Evolutionary conservation across 2,888 invertebrate species (phyloP), one percentile per base, ranked within the genome.

Genomic region (Stictocephala bisonia): DNA sequence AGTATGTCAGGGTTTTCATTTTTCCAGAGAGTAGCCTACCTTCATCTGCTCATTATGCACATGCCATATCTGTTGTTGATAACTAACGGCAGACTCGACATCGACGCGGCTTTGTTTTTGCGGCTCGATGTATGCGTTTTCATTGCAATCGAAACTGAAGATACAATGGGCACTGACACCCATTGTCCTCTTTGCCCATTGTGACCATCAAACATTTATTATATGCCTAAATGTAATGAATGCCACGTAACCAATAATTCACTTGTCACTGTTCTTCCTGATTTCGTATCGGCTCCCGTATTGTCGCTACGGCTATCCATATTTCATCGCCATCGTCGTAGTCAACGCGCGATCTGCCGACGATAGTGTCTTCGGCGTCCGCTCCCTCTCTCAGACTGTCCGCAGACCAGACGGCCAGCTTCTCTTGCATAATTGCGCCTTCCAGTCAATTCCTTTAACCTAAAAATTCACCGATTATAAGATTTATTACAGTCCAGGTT

Each of bases 11-110:
- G 13, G 20, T 60, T 60, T 60, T 13, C 40, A 40, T 60, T 60
- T 60, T 60, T 40, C 9, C 40, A 35, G 22, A 11, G 60, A 40
- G 18, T 3, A 60, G 40, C 20, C n/a, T n/a, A n/a, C n/a, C 35
- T 60, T 60, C 60, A 60, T 15, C 35, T 1, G 69, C 51, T 69
- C 56, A 70, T 70, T 70, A 70, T 70, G 35, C 56, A 13, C 40
- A 56, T 70, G 50, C 68, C 68, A 68, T 68, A 68, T 68, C 68
- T 51, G 68, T 51, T 31, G 27, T 51, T 40, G 70, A 70, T 70
- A 70, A 70, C 56, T 27, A 41, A 70, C 70, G 68, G 31, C 51
- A 18, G 31, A 50, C n/a, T 15, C 15, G 44, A 44, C 48, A 53
- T 18, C 24, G 69, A 31, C 70, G 41, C 69, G 3, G 51, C 50